Base-by-base conservation (phyloP, 1,140 invertebrate species). In the Atopsyche davidsoni region DNA sequence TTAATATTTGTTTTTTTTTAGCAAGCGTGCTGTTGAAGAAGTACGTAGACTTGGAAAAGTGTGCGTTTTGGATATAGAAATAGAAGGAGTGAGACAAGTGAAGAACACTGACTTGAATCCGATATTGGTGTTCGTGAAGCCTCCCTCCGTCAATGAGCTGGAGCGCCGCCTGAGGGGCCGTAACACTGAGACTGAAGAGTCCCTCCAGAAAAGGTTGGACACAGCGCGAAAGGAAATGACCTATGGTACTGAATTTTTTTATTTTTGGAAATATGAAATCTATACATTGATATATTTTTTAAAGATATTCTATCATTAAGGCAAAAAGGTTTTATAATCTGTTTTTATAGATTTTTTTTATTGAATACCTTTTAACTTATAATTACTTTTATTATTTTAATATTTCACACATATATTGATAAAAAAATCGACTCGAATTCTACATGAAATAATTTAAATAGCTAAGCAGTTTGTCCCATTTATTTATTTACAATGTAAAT, bases 61-160 rank as follows among this genome's bases (percentile, higher is more conserved):
- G 13, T 98, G 94, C 65, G 83, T 98, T 23, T 67, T 99, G 44
- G 96, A 99, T 64, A 93, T 99, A 60, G 96, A 99, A 55, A 83
- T 93, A 21, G 87, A 98, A 77, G 96, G 96, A 23, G 96, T 99
- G 0, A 89, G 89, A 60, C 89, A 87, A 68, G 85, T 99, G 2
- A 94, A 92, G 62, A 74, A 81, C 17, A 89, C 85, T 24, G 77
- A 88, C 53, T 70, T 97, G 9, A 81, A 95, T 69, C 86, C 94
- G 1, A 67, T 87, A 50, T 86, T 86, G 59, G 80, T 98, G 7
- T 98, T 98, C 66, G 80, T 99, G n/a, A 89, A 89, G 72, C 93
- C 96, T 21, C 96, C 96, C 9, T 87, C 81, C 16, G 65, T 97
- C 34, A 73, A 83, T 39, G 83, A 84, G 55, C 68, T 96, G 58